A percentile compares a stretch with the other conserved stretches of the same genome.
phyloP scores from a whole-genome alignment of 2,113 vertebrate genomes.

The Siniperca chuatsi region DNA sequence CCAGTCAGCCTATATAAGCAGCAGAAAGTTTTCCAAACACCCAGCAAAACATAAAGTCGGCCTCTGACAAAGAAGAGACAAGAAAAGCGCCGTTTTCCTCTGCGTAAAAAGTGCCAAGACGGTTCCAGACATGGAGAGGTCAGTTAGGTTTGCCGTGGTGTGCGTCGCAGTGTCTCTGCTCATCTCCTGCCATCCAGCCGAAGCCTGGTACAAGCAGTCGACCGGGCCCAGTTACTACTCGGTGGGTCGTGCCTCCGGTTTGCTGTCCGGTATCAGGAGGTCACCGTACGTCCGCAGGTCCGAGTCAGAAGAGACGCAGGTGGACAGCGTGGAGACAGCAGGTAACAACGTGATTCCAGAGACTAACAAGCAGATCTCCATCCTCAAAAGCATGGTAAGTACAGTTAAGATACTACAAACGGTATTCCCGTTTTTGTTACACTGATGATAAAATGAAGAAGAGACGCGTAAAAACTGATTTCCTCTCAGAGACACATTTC shows the following conservation, averaged over 20 bases:
- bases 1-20: slow-evolving; percentile 77
- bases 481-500: not conserved
- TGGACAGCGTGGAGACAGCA: slow-evolving; percentile 67
- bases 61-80: slow-evolving; percentile 2
- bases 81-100: not conserved
- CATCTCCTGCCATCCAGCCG: slow-evolving; percentile 78
- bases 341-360: slow-evolving; percentile 56
- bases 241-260: slow-evolving; percentile 88
- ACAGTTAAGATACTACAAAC: no score
- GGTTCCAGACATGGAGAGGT: slow-evolving; percentile 75
- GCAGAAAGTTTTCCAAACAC: slow-evolving; percentile 56
- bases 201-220: slow-evolving; percentile 87
- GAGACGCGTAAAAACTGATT: slow-evolving; percentile 15
- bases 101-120: slow-evolving; percentile 47
- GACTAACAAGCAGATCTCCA: slow-evolving; percentile 63
- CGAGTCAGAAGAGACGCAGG: slow-evolving; percentile 61
- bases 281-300: slow-evolving; percentile 83
- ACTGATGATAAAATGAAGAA: not conserved
- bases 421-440: not conserved
- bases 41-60: slow-evolving; percentile 51
- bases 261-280: slow-evolving; percentile 86
- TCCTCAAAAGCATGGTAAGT: slow-evolving; percentile 86
- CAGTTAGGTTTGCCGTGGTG: slow-evolving; percentile 70
- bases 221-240: slow-evolving; percentile 86
- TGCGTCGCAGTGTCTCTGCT: slow-evolving; percentile 84